Evolutionary conservation across 1,140 invertebrate species (phyloP), one percentile per base, ranked within the genome.

Genomic region (Antheraea mylitta): DNA sequence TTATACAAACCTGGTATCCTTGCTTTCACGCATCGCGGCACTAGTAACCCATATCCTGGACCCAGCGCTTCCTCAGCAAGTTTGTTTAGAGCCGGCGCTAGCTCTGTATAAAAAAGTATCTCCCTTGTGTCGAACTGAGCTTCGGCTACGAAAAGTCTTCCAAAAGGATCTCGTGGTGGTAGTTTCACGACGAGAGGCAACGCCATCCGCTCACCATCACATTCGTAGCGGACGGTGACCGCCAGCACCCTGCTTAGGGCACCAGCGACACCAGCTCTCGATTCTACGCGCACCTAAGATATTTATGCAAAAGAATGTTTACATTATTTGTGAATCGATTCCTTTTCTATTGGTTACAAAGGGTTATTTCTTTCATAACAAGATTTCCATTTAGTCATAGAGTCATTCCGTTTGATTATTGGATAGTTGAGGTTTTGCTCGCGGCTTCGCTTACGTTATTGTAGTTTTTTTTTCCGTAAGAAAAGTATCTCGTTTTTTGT

Each of bases 101-200:
- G 94, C 93, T 96, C 94, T 0, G 96, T 97, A 83, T 97, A 97
- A 89, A 97, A 97, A 71, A 96, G 95, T 76, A 97, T 97, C 88
- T 97, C 96, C 61, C 96, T 92, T 0, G 96, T 94, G 87, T 97
- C 96, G 81, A 97, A 97, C 86, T 97, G 96, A 0, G 96, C 96
- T 81, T 96, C 96, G 42, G 95, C 96, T 38, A 96, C 96, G 82
- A 97, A 96, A 69, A 95, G 95, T 37, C 96, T 91, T 68, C 94
- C 95, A 88, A 95, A 96, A 4, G 95, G 95, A 87, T 96, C 96
- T 77, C 94, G 94, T 9, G 95, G 96, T 58, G 96, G 93, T 8
- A 96, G 92, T 80, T 97, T 97, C 67, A 96, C 94, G 53, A 97
- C 95, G 18, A 97, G 93, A 37, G 93, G 94, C 16, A 95, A 63